These are phyloP conservation scores for Holocentrus rufus DNA, from an alignment of 2,797 vertebrate species.

Conservation along the genomic window DNA sequence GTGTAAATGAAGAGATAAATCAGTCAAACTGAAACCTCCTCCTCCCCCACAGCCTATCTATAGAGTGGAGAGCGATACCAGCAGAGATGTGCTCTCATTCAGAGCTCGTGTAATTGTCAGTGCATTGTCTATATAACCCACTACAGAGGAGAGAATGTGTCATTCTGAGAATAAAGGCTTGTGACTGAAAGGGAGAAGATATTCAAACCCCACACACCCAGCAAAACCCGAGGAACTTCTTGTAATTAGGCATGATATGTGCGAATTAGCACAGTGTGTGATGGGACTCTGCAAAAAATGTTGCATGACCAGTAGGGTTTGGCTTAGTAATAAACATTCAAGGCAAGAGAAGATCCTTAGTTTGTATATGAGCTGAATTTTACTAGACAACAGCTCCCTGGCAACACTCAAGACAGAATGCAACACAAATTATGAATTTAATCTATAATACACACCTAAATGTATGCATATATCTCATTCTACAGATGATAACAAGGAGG, in stretches of 20 bases:
- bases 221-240: conserved; percentile 35
- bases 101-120: conserved; percentile 60
- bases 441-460: conserved; percentile 24
- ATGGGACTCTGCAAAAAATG: not conserved
- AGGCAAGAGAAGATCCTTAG: conserved; percentile 9
- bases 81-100: conserved; percentile 53
- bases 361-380: conserved; percentile 28
- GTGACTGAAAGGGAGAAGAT: conserved; percentile 52
- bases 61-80: conserved; percentile 42
- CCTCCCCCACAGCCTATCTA: conserved; percentile 73
- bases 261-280: conserved; percentile 45
- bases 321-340: not conserved
- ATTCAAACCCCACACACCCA: conserved; percentile 33
- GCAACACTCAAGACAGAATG: conserved; percentile 25
- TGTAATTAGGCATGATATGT: conserved; percentile 19
- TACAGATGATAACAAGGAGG: conserved; percentile 16
- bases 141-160: conserved; percentile 50
- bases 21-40: conserved; percentile 71
- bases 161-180: conserved; percentile 52
- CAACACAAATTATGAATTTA: conserved; percentile 14
- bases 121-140: conserved; percentile 62
- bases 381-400: conserved; percentile 31
- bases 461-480: not conserved
- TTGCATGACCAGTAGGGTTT: conserved; percentile 21
- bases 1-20: conserved; percentile 60